Base-by-base conservation (phyloP, 2,113 vertebrate species). In the Pedionomus torquatus region DNA sequence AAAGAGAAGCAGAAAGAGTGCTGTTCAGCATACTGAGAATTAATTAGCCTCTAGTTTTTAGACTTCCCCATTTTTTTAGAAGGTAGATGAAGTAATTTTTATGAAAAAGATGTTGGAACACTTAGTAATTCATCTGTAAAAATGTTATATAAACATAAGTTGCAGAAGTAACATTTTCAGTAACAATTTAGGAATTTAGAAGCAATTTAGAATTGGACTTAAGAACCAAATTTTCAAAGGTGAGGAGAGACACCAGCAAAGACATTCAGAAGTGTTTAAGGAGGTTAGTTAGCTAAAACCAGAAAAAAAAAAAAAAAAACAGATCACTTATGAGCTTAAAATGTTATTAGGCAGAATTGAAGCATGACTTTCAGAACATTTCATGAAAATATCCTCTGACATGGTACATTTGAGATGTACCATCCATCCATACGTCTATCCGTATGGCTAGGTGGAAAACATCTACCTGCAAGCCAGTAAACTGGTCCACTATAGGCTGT, bases 401-500 rank as follows among this genome's bases (percentile, higher is more conserved):
- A 4, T 52, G 17, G 24, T 49, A 52, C 7, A 46, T 76, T 57
- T 61, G 52, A 80, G 43, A 52, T 43, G 10, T 10, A 60, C 4
- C 10, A 72, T 19, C 7, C 10, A 43, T 21, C 11, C 72, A 0
- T 7, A n/a, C 31, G 43, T 86, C 43, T 66, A 44, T 7, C 7
- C 16, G 13, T n/a, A 24, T 57, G 7, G 9, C 33, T 64, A 71
- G 48, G 17, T 39, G 16, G 35, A 55, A 78, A 33, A 31, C 7
- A 25, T 6, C 4, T 69, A 26, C 17, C 17, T 46, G 49, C 5
- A 55, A 43, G 28, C 9, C 19, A 48, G 11, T 52, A 51, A 85
- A 4, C 4, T 1, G 24, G 10, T 8, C 13, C 46, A 24, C 11
- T 15, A 3, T 11, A n/a, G 33, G 17, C 9, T 33, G 3, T 5